Evolutionary conservation across 2,888 invertebrate species (phyloP).

Genomic region (Elysia crispata): DNA sequence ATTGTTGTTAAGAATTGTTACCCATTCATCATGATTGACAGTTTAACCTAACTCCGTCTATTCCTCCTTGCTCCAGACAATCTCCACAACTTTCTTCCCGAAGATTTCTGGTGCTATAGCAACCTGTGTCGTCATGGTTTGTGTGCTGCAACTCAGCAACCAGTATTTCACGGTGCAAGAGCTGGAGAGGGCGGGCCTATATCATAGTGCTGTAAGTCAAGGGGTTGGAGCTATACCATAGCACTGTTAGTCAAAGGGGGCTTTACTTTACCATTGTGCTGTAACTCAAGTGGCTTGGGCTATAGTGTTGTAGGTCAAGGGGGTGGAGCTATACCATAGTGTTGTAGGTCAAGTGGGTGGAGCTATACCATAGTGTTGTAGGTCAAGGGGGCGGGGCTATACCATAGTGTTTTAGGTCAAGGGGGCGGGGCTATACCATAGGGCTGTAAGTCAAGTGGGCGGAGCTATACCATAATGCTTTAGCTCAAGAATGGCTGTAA

Average conservation of each 20-base stretch:
- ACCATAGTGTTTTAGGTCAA: not conserved
- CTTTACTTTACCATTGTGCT: constrained; percentile 39
- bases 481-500: no score
- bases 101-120: constrained; percentile 72
- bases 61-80: constrained; percentile 62
- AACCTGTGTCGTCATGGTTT: constrained; percentile 62
- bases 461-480: no score
- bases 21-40: no score
- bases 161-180: constrained; percentile 64
- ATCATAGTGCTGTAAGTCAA: constrained; percentile 66
- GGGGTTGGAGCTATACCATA: constrained; percentile 3
- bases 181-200: constrained; percentile 65
- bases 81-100: constrained; percentile 74
- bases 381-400: not conserved
- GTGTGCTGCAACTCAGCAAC: constrained; percentile 60
- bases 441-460: no score
- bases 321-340: not conserved
- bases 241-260: not conserved
- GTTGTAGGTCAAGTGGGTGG: not conserved
- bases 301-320: not conserved
- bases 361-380: not conserved
- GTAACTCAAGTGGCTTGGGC: constrained; percentile 52
- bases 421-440: no score
- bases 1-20: no score
- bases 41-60: not conserved